These are phyloP conservation scores for Pandion haliaetus DNA, from an alignment of 2,113 vertebrate species.

Conservation along the genomic window DNA sequence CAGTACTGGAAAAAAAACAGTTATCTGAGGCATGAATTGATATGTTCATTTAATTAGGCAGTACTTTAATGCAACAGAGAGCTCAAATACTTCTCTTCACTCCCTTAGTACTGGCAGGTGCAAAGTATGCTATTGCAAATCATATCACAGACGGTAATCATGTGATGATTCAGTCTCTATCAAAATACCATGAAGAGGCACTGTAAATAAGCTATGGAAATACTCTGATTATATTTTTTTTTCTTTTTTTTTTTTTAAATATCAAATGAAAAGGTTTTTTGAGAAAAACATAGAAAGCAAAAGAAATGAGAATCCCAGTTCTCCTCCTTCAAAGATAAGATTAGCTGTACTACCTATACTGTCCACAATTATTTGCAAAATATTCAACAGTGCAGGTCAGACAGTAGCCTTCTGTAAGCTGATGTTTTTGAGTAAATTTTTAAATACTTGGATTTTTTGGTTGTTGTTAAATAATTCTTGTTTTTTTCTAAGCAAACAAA, in stretches of 20 bases:
- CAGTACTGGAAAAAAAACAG: background rate
- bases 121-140: background rate
- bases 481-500: background rate
- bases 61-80: background rate
- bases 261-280: background rate
- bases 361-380: background rate
- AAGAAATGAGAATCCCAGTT: background rate
- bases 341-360: background rate
- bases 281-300: background rate
- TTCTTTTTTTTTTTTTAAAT: fast-evolving
- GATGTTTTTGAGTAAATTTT: background rate
- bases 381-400: background rate
- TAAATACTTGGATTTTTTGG: background rate
- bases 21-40: background rate
- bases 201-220: background rate
- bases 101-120: background rate
- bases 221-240: background rate
- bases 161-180: background rate
- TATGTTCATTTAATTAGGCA: background rate
- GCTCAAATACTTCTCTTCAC: background rate
- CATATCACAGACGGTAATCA: background rate
- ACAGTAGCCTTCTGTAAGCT: background rate
- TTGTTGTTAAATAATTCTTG: background rate
- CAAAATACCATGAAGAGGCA: background rate
- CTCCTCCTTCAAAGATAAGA: background rate